Conservation (phyloP, 1,140 invertebrate species). For the Caerostris extrusa region DNA sequence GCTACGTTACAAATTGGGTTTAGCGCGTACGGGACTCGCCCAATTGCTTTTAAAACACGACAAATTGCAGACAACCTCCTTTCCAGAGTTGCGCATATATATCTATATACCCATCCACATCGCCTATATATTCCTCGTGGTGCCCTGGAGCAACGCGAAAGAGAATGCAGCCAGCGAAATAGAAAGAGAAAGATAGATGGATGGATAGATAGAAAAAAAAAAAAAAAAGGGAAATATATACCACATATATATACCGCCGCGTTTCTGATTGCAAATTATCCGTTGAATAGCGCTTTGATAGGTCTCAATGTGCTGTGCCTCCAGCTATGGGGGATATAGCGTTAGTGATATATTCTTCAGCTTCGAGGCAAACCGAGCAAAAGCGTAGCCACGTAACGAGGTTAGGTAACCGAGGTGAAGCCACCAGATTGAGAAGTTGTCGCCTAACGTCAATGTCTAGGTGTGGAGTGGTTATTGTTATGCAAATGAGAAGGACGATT, state of each 20-base stretch:
- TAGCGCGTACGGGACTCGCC: slow-evolving; percentile 51
- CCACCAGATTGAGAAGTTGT: slow-evolving; percentile 74
- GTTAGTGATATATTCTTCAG: slow-evolving; percentile 69
- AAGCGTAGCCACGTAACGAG: slow-evolving; percentile 61
- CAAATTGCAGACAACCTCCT: slow-evolving; percentile 68
- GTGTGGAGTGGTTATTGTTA: slow-evolving; percentile 67
- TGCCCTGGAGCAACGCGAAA: slow-evolving; percentile 20
- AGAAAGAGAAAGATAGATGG: neutral
- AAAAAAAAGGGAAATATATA: neutral
- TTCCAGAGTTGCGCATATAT: neutral
- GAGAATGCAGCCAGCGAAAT: slow-evolving; percentile 21
- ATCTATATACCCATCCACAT: slow-evolving; percentile 52
- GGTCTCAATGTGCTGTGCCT: slow-evolving; percentile 72
- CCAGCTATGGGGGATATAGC: slow-evolving; percentile 22
- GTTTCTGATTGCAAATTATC: slow-evolving; percentile 76
- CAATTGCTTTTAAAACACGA: slow-evolving; percentile 77
- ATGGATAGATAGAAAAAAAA: neutral
- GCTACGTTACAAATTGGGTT: slow-evolving; percentile 76
- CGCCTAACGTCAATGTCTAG: slow-evolving; percentile 62
- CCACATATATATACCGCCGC: slow-evolving; percentile 41
- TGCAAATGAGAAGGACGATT: slow-evolving; percentile 66
- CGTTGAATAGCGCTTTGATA: slow-evolving; percentile 74
- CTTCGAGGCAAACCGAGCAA: slow-evolving; percentile 49
- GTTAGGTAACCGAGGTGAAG: slow-evolving; percentile 61
- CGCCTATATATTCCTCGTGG: neutral